phyloP scores from a whole-genome alignment of 1,140 invertebrate species.

The Drosophila equinoxialis region DNA sequence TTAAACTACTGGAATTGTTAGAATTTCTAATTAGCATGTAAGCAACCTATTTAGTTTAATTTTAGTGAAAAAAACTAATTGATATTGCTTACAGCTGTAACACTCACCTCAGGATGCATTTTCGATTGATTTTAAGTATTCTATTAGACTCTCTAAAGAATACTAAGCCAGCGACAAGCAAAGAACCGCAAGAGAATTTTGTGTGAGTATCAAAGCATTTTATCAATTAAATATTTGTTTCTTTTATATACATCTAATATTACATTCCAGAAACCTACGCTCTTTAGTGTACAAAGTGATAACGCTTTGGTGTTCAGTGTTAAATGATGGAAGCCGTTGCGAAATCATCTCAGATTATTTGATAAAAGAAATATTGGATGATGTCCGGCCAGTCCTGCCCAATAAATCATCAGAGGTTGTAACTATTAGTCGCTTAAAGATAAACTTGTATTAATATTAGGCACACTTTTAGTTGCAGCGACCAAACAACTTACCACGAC shows the following conservation, averaged over 20 bases:
- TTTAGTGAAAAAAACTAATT: not conserved
- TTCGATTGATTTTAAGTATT: constrained; percentile 30
- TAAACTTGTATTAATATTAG: not conserved
- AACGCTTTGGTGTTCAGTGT: constrained; percentile 28
- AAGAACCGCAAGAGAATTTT: not conserved
- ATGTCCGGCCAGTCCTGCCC: constrained; percentile 20
- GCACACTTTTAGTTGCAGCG: not conserved
- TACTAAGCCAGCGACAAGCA: constrained; percentile 8
- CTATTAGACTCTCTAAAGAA: constrained; percentile 32
- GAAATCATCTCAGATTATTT: constrained; percentile 29
- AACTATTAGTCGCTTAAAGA: not conserved
- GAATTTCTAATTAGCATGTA: constrained; percentile 40
- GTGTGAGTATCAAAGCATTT: not conserved
- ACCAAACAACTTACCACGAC: not conserved
- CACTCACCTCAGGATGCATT: constrained; percentile 42
- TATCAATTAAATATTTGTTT: not conserved
- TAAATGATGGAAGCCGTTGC: constrained; percentile 39
- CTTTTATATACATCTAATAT: no score
- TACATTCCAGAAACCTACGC: constrained; percentile 31
- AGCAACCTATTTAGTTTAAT: constrained; percentile 9
- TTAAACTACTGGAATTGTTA: constrained; percentile 38
- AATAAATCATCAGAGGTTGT: constrained; percentile 24
- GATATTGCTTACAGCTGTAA: constrained; percentile 26
- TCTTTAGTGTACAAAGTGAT: constrained; percentile 23
- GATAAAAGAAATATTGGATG: constrained; percentile 31